Percentiles rank a stretch among this genome's conserved stretches.
These are phyloP conservation scores for Ochropacha duplaris DNA, from an alignment of 2,888 invertebrate species.

Conservation along the genomic window DNA sequence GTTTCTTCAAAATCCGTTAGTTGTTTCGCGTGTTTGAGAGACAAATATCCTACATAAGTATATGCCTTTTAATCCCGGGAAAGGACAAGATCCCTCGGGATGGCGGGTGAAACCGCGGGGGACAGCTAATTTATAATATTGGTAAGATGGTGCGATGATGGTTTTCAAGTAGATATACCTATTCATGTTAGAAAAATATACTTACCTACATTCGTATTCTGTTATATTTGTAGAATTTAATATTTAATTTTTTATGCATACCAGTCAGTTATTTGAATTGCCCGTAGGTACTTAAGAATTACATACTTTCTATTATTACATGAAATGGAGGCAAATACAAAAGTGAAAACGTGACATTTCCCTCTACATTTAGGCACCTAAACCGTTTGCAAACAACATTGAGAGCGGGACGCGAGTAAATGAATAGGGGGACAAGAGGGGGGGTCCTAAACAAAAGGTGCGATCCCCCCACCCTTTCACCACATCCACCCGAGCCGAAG, in stretches of 20 bases:
- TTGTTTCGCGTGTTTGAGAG: too few species aligned
- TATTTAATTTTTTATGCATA: background rate
- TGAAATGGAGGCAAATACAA: slow-evolving; percentile 45
- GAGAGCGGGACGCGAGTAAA: slow-evolving; percentile 71
- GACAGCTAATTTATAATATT: too few species aligned
- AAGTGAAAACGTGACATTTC: slow-evolving; percentile 80
- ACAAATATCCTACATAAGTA: too few species aligned
- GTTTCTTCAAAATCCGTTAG: too few species aligned
- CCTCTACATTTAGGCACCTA: slow-evolving; percentile 78
- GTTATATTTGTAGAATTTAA: too few species aligned
- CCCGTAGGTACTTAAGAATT: background rate
- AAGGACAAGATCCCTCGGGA: too few species aligned
- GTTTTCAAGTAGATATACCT: too few species aligned
- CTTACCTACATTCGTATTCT: too few species aligned
- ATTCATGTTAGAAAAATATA: too few species aligned
- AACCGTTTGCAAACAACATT: slow-evolving; percentile 79
- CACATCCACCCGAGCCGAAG: slow-evolving; percentile 62
- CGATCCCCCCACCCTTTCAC: slow-evolving; percentile 59
- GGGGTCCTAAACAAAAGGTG: slow-evolving; percentile 81
- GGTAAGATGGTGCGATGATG: too few species aligned
- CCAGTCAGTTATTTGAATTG: background rate
- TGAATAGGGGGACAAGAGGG: slow-evolving; percentile 60
- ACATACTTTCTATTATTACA: slow-evolving; percentile 1
- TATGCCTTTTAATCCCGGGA: too few species aligned
- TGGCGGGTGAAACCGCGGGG: too few species aligned